Conservation (phyloP, 2,888 invertebrate species). For the Meliscaeva auricollis region DNA sequence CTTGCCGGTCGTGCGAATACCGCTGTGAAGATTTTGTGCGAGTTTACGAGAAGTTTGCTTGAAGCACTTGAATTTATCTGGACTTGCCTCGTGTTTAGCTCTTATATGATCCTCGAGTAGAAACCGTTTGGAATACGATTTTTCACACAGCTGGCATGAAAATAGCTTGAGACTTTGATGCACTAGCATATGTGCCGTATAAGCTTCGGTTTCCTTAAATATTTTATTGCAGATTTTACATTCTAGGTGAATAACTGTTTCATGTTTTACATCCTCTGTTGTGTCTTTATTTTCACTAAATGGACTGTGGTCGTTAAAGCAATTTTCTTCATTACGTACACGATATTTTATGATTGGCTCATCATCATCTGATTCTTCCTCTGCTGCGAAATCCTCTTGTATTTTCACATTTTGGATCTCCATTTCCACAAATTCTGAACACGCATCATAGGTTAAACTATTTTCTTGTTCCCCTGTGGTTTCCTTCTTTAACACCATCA, state of each 20-base stretch:
- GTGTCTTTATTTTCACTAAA: too few species aligned
- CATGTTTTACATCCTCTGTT: too few species aligned
- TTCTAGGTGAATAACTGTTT: constrained; percentile 80
- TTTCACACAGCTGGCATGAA: constrained; percentile 81
- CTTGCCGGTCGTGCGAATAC: constrained; percentile 78
- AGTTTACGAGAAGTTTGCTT: constrained; percentile 80
- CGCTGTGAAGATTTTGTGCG: constrained; percentile 80
- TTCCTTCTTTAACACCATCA: background rate
- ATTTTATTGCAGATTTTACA: constrained; percentile 82
- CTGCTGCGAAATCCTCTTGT: too few species aligned
- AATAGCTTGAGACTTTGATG: constrained; percentile 82
- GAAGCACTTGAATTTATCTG: constrained; percentile 78
- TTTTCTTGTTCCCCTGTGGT: too few species aligned
- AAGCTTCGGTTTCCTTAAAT: constrained; percentile 80
- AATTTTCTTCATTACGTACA: too few species aligned
- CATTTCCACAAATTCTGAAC: too few species aligned
- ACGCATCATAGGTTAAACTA: too few species aligned
- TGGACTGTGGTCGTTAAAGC: too few species aligned
- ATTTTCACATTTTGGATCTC: too few species aligned
- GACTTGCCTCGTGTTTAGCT: constrained; percentile 78
- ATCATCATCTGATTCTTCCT: too few species aligned
- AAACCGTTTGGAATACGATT: constrained; percentile 81
- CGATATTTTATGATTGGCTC: too few species aligned
- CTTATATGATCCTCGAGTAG: constrained; percentile 81
- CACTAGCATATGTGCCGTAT: constrained; percentile 81